Evolutionary conservation across 2,888 invertebrate genomes (phyloP).

Genomic region (Blastobasis adustella): DNA sequence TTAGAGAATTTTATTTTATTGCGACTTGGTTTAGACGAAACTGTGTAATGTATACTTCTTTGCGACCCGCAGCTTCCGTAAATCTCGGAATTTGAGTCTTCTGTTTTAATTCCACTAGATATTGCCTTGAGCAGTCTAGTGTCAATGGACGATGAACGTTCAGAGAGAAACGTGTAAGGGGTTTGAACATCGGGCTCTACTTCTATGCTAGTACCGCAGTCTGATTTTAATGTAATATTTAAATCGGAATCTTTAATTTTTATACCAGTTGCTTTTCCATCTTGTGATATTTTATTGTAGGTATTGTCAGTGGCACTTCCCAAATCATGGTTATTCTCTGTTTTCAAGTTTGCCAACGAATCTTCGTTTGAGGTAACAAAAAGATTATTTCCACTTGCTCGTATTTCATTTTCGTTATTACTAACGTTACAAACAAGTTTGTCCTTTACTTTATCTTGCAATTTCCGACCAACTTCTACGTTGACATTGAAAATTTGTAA

Average conservation of each 20-base stretch:
- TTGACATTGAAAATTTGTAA: no score
- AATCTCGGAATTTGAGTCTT: constrained; percentile 30
- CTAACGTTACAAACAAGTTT: background rate
- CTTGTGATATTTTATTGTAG: background rate
- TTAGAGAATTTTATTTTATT: constrained; percentile 17
- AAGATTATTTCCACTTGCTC: background rate
- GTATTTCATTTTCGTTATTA: background rate
- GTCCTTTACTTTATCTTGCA: no score
- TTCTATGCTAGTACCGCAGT: constrained; percentile 19
- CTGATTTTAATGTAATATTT: constrained; percentile 12
- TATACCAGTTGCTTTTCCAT: constrained; percentile 26
- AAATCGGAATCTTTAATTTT: constrained; percentile 38
- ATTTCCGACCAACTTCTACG: no score
- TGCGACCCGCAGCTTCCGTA: constrained; percentile 17
- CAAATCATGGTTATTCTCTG: background rate
- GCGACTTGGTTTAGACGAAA: constrained; percentile 19
- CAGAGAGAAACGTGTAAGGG: background rate
- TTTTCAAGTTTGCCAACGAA: background rate
- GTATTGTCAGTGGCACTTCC: background rate
- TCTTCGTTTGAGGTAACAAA: background rate
- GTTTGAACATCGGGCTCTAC: constrained; percentile 2
- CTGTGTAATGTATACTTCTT: constrained; percentile 8
- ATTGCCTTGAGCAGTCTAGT: constrained; percentile 26
- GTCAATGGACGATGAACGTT: constrained; percentile 13
- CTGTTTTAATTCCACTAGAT: constrained; percentile 24